A percentile compares a stretch with the other conserved stretches of the same genome.
Evolutionary conservation across 2,888 invertebrate genomes (phyloP).

Genomic region (Mimas tiliae): DNA sequence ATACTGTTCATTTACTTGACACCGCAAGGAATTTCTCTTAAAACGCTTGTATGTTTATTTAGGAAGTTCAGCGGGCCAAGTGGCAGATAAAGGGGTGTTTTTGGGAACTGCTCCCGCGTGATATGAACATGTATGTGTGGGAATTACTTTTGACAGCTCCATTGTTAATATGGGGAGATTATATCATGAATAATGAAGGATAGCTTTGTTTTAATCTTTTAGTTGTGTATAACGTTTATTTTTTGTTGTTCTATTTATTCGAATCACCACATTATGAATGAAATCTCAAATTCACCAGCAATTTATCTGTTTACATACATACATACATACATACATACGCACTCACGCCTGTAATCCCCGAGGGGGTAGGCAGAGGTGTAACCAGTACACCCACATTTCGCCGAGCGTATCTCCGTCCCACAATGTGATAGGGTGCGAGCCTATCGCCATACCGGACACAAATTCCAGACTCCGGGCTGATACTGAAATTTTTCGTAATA

Average conservation of each 20-base stretch:
- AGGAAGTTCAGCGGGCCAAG: conserved; percentile 31
- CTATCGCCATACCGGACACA: too few species aligned
- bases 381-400: too few species aligned
- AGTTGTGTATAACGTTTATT: too few species aligned
- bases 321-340: background rate
- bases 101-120: conserved; percentile 26
- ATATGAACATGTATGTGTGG: conserved; percentile 20
- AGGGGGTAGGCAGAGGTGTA: too few species aligned
- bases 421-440: too few species aligned
- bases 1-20: conserved; percentile 29
- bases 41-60: conserved; percentile 31
- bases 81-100: conserved; percentile 31
- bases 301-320: background rate
- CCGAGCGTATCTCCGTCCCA: too few species aligned
- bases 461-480: too few species aligned
- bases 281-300: background rate
- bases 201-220: too few species aligned
- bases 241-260: too few species aligned
- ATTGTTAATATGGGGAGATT: background rate
- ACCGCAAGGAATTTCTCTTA: conserved; percentile 26
- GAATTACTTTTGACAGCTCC: background rate
- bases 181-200: background rate
- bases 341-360: too few species aligned
- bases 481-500: too few species aligned
- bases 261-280: background rate